A percentile compares a stretch with the other conserved stretches of the same genome.
Conservation (phyloP, 2,797 vertebrate species). For the Amazona finschi region DNA sequence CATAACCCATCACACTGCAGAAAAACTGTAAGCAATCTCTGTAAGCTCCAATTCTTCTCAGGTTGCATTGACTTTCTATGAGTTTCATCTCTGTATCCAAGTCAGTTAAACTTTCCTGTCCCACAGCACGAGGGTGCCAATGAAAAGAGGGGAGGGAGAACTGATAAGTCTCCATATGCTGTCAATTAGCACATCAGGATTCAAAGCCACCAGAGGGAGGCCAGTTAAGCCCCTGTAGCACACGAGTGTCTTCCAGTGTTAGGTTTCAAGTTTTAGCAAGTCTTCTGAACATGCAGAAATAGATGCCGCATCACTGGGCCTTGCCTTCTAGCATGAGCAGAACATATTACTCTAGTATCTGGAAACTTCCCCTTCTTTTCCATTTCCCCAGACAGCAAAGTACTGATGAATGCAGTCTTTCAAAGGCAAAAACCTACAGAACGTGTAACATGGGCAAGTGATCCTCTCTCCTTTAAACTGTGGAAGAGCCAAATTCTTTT, state of each 20-base stretch:
- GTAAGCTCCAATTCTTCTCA: background rate
- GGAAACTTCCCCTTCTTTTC: background rate
- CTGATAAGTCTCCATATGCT: background rate
- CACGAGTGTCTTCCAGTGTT: background rate
- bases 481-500: background rate
- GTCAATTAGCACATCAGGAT: background rate
- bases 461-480: background rate
- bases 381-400: background rate
- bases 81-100: background rate
- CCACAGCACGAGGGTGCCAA: background rate
- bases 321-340: background rate
- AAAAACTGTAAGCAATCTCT: background rate
- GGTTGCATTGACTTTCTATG: background rate
- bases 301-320: background rate
- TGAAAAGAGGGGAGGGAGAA: background rate
- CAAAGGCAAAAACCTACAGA: background rate
- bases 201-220: background rate
- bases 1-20: background rate
- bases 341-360: background rate
- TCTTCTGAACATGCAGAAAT: background rate
- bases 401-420: background rate
- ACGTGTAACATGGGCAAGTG: background rate
- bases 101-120: background rate
- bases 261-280: background rate
- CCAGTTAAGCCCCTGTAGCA: background rate